phyloP scores from a whole-genome alignment of 2,113 vertebrate species.

The Cygnus buccinator region DNA sequence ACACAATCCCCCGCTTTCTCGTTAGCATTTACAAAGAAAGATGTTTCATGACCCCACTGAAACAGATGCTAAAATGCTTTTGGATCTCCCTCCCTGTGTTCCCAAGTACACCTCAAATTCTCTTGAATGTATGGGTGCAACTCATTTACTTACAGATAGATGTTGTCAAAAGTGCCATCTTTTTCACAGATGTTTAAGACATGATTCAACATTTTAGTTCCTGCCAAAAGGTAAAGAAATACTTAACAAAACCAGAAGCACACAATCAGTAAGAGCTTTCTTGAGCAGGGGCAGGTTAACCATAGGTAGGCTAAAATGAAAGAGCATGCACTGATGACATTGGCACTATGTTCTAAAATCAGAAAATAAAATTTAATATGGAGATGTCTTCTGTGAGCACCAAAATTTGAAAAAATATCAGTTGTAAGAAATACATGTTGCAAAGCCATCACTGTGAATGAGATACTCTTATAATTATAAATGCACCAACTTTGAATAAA shows the following conservation, averaged over 20 bases:
- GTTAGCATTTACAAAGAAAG: neutral
- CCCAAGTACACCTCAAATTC: neutral
- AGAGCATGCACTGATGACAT: neutral
- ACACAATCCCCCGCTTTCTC: neutral
- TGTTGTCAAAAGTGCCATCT: slow-evolving; percentile 99
- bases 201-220: slow-evolving; percentile 99
- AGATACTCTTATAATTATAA: neutral
- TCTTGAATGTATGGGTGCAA: neutral
- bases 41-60: neutral
- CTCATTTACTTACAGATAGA: slow-evolving; percentile 94
- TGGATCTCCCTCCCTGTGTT: neutral
- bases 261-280: neutral
- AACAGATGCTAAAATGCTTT: neutral
- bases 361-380: neutral
- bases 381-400: neutral
- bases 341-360: neutral
- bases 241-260: neutral
- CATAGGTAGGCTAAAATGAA: neutral
- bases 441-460: neutral
- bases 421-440: neutral
- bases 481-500: neutral
- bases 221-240: slow-evolving; percentile 74
- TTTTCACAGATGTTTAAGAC: slow-evolving; percentile 99
- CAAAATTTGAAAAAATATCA: neutral
- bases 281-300: neutral